phyloP scores from a whole-genome alignment of 2,797 vertebrate species.

The Lophius americanus region DNA sequence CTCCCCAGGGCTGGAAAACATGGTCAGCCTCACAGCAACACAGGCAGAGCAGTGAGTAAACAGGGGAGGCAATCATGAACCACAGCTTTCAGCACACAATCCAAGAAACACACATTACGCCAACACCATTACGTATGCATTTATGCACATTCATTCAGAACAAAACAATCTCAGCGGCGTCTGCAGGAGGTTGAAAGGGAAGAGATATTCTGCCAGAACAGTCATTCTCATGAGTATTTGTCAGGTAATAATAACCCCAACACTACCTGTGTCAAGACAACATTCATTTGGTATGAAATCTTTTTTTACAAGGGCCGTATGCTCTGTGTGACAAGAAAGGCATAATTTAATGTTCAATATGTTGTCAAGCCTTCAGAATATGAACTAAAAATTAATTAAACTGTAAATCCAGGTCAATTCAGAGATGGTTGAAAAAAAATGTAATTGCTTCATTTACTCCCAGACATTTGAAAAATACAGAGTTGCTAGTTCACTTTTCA shows the following conservation, averaged over 20 bases:
- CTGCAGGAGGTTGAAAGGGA: constrained; percentile 53
- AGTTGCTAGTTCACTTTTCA: too few relatives aligned
- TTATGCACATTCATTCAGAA: constrained; percentile 66
- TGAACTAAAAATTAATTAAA: constrained; percentile 10
- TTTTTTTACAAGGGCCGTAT: constrained; percentile 16
- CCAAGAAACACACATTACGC: constrained; percentile 52
- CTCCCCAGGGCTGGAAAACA: constrained; percentile 38
- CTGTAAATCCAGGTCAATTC: too few relatives aligned
- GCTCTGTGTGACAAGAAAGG: constrained; percentile 12
- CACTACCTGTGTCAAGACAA: constrained; percentile 34
- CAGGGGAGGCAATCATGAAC: constrained; percentile 73
- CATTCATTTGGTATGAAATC: constrained; percentile 17
- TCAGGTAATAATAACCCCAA: constrained; percentile 15
- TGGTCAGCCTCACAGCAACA: constrained; percentile 43
- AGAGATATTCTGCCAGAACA: constrained; percentile 33
- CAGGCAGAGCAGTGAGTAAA: constrained; percentile 71
- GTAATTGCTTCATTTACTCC: too few relatives aligned
- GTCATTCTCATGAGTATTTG: constrained; percentile 29
- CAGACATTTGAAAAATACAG: too few relatives aligned
- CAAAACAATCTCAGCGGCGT: constrained; percentile 57
- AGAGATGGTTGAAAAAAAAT: neutral
- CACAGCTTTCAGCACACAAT: constrained; percentile 62
- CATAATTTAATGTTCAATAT: neutral
- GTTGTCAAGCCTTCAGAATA: neutral
- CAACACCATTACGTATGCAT: constrained; percentile 70